Percentiles rank a stretch among this genome's conserved stretches.
These are phyloP conservation scores for Anableps anableps DNA, from an alignment of 2,797 vertebrate species.

Conservation along the genomic window DNA sequence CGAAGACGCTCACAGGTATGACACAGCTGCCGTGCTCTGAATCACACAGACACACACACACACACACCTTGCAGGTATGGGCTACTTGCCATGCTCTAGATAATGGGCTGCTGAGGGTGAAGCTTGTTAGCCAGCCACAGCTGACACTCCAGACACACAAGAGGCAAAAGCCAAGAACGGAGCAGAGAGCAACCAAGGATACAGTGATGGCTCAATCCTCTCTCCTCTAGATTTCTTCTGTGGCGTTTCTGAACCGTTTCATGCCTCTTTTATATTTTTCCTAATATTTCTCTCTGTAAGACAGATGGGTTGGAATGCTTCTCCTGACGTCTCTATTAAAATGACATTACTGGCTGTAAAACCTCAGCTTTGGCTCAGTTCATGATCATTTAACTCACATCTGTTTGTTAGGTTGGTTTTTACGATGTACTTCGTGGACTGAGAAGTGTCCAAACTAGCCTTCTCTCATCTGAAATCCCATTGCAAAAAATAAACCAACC, in stretches of 20 bases:
- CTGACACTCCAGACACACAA: slow-evolving; percentile 57
- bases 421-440: neutral
- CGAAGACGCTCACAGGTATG: slow-evolving; percentile 82
- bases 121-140: slow-evolving; percentile 75
- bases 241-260: neutral
- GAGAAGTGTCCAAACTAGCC: slow-evolving; percentile 10
- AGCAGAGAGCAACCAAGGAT: slow-evolving; percentile 33
- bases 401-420: slow-evolving; percentile 83
- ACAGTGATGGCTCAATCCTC: slow-evolving; percentile 49
- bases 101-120: slow-evolving; percentile 72
- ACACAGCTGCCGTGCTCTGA: slow-evolving; percentile 82
- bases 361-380: slow-evolving; percentile 87
- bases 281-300: slow-evolving; percentile 46
- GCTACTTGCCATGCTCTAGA: slow-evolving; percentile 76
- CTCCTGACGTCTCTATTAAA: slow-evolving; percentile 94
- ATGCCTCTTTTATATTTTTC: neutral
- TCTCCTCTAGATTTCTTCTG: slow-evolving; percentile 27
- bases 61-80: slow-evolving; percentile 75
- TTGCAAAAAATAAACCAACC: neutral
- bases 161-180: slow-evolving; percentile 41
- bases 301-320: slow-evolving; percentile 93
- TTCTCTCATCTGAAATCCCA: neutral
- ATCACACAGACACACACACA: slow-evolving; percentile 56
- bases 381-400: slow-evolving; percentile 95
- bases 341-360: slow-evolving; percentile 87